Base-by-base conservation (phyloP, 2,113 vertebrate genomes). In the Tiliqua scincoides region DNA sequence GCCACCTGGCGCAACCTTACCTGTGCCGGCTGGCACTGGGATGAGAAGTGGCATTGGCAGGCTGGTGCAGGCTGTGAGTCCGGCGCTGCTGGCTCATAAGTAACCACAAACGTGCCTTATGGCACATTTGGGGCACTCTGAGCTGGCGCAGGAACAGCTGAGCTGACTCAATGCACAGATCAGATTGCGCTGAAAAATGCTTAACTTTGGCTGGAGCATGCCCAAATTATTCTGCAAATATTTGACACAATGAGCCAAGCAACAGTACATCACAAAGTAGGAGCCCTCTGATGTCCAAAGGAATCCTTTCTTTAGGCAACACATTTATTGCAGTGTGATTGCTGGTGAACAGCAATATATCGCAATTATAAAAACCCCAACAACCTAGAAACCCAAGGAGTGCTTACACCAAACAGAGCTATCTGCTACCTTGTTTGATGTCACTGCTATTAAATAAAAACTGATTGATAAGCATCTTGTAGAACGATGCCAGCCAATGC, bases 221-320 rank as follows among this genome's bases (percentile, higher is more conserved):
- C 62, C 30, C 40, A 48, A 37, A 62, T 12, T 27, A 57, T 71
- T 27, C 70, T 83, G 57, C 35, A 62, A 61, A 30, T 40, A 61
- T 25, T 59, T 83, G 4, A 43, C 2, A 43, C 25, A 43, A 23
- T 37, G 23, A 61, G 59, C 17, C 68, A 73, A 30, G 35, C 25
- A 30, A 15, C 2, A 48, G 11, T 48, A n/a, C 30, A 80, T 65
- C 20, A 30, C 14, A 80, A 80, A 80, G 37, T 59, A 20, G 35
- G 30, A 81, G 78, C 62, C 0, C 61, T 88, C n/a, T 1, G 8
- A 76, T 89, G 32, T 85, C 57, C 72, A 83, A 93, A 89, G 61
- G 59, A 40, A 21, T 86, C 89, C 92, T 81, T 82, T 90, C 14
- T 84, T 89, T 87, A 94, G 93, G 93, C 87, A 93, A 87, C 84